Base-by-base conservation (phyloP, 2,113 vertebrate species). In the Melanerpes aurifrons region DNA sequence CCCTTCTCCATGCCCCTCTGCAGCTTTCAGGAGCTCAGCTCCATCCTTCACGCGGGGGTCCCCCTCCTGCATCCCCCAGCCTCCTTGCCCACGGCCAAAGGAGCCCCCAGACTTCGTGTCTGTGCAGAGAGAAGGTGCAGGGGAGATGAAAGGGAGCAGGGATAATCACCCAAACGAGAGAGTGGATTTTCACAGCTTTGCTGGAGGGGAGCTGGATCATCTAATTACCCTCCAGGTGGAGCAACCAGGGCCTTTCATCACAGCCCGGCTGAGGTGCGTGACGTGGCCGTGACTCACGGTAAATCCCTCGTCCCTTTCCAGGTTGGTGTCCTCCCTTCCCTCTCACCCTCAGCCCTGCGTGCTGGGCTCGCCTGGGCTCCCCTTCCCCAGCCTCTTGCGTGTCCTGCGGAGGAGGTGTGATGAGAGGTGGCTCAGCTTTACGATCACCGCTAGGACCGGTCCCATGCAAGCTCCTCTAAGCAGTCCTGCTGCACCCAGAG, bases 181-280 rank as follows among this genome's bases (percentile, higher is more conserved):
- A 56, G 61, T 67, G 78, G 67, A 82, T 84, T 89, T 95, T 75
- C 68, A 17, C 78, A 73, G 64, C 63, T 56, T 89, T 0, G 14
- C 68, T 87, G 19, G 75, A 92, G 77, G 82, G 87, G 50, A 87
- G 21, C 29, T 58, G 71, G 74, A 79, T 91, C 92, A 69, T 85
- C 59, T 95, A 95, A 95, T 95, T 94, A 85, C 47, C 10, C 54
- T 54, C 66, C 40, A 20, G 35, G 87, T 94, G 87, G 63, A 85
- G 82, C 75, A 92, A 82, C 4, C 56, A 72, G 56, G 66, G 50
- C 50, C 90, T 92, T 95, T 95, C 87, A 91, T 95, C 87, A 89
- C 35, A 40, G n/a, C 78, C 70, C 67, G 67, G 37, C 53, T 11
- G 45, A 45, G 48, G 29, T 50, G 77, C 1, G 2, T 92, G 85